Base-by-base conservation (phyloP, 2,888 invertebrate species). In the Archaeoteleia sp. region DNA sequence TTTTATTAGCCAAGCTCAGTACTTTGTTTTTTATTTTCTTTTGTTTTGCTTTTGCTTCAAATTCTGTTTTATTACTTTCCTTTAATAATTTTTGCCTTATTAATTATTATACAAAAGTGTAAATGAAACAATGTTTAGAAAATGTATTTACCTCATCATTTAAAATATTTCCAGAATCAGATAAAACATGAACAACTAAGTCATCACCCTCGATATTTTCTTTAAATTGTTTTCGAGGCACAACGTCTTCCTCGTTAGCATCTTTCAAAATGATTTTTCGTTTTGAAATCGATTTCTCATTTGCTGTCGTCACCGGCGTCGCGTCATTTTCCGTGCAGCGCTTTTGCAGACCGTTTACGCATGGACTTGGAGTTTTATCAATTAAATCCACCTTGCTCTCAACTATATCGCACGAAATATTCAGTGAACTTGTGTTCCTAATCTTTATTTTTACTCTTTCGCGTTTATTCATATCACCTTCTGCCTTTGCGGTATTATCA, bases 291-390 rank as follows among this genome's bases (percentile, higher is more conserved):
- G 7, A 23, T 5, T 23, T 23, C 23, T 23, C 23, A 30, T n/a
- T 40, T 23, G 8, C 32, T 14, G 10, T 8, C 17, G 20, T 17
- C 14, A n/a, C 5, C 10, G 30, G 55, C 8, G 45, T 55, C 13
- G 20, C 39, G 9, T 39, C 14, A n/a, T 30, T 57, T 0, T 8
- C 3, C 1, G 8, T 20, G 4, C 1, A 7, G 0, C 32, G 0
- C 7, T 9, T 1, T 7, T 15, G 23, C n/a, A 1, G 27, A 5
- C 32, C 61, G 10, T 25, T 55, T 7, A 27, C 35, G 1, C 32
- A 3, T n/a, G 62, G 62, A 40, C 54, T 62, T 2, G 62, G 62
- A 1, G 62, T 62, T 42, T 62, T 62, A 30, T 62, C 62, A 17
- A 62, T 14, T 1, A 62, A 34, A n/a, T 62, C 48, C 7, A 30